Evolutionary conservation across 1,140 invertebrate species (phyloP).

Genomic region (Phthorimaea operculella): DNA sequence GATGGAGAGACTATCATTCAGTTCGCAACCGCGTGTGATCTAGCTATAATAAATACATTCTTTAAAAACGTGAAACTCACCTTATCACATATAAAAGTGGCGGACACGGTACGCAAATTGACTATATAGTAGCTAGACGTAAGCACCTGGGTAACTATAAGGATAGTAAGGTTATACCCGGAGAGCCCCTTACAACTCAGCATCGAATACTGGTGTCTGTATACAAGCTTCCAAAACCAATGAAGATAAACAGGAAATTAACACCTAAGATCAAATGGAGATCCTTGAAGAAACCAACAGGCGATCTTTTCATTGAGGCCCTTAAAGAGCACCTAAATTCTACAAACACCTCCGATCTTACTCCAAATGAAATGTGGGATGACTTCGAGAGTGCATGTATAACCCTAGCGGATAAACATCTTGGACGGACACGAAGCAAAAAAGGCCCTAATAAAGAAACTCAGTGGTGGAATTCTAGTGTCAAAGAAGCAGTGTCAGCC

Average conservation of each 20-base stretch:
- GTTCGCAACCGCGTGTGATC: neutral
- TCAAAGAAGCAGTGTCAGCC: neutral
- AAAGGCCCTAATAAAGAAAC: neutral
- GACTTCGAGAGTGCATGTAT: too few relatives aligned
- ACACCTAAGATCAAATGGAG: neutral
- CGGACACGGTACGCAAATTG: neutral
- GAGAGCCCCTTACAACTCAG: neutral
- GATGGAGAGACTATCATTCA: neutral
- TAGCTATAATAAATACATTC: neutral
- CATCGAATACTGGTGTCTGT: neutral
- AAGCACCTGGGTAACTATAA: neutral
- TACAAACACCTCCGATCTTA: too few relatives aligned
- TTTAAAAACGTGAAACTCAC: neutral
- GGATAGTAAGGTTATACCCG: constrained; percentile 1
- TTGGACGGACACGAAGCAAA: neutral
- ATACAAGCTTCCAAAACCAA: neutral
- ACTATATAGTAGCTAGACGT: neutral
- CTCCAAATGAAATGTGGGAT: neutral
- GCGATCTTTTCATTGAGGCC: too few relatives aligned
- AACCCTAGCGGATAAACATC: neutral
- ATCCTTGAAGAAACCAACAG: too few relatives aligned
- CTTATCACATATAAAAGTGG: constrained; percentile 6
- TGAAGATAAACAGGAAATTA: neutral
- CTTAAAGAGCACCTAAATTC: too few relatives aligned
- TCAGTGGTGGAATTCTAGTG: neutral